These are phyloP conservation scores for Cryptosula pallasiana DNA, from an alignment of 2,888 invertebrate genomes.

Conservation along the genomic window DNA sequence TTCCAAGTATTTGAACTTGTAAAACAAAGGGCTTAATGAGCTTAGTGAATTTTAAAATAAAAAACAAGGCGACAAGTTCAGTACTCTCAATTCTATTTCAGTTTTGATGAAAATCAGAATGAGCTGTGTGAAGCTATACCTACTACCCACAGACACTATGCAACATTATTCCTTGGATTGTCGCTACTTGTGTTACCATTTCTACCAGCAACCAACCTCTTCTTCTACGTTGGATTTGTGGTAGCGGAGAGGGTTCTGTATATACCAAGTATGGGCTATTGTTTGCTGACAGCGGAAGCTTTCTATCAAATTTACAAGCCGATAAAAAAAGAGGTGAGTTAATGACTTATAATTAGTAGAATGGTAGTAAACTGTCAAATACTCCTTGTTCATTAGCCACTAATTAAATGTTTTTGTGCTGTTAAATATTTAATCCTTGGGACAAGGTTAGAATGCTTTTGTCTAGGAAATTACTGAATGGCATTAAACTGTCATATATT, in stretches of 20 bases:
- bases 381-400: no score
- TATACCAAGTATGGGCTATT: constrained; percentile 91
- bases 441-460: no score
- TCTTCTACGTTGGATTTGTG: constrained; percentile 97
- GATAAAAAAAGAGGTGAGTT: constrained; percentile 26
- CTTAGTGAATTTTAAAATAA: no score
- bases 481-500: no score
- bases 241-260: constrained; percentile 93
- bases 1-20: no score
- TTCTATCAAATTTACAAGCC: constrained; percentile 34
- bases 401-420: no score
- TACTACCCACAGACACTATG: background rate
- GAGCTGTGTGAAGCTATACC: background rate
- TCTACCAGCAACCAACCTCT: constrained; percentile 88
- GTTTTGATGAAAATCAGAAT: constrained; percentile 15
- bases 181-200: constrained; percentile 83
- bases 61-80: no score
- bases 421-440: no score
- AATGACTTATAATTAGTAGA: no score
- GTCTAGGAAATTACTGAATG: no score
- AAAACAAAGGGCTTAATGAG: no score
- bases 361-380: no score
- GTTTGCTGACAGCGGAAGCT: constrained; percentile 70
- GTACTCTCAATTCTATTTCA: background rate
- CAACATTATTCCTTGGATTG: constrained; percentile 45